Evolutionary conservation across 2,888 invertebrate species (phyloP).

Genomic region (Eudasyphora cyanicolor): DNA sequence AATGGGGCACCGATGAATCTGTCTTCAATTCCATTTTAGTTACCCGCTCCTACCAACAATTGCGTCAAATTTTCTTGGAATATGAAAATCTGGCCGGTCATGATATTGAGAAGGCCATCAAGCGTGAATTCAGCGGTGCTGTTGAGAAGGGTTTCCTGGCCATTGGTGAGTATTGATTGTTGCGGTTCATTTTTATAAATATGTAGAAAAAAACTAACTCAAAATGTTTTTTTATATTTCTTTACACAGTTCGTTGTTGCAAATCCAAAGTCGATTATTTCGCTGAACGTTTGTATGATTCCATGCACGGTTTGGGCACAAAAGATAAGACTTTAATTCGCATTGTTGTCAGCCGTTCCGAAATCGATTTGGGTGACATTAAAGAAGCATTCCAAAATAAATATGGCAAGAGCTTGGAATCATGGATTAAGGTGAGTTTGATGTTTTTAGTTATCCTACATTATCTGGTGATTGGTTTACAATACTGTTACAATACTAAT

Average conservation of each 20-base stretch:
- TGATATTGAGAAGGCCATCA: conserved; percentile 91
- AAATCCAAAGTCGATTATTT: conserved; percentile 95
- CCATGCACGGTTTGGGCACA: conserved; percentile 93
- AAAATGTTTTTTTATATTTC: conserved; percentile 37
- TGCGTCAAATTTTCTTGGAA: conserved; percentile 91
- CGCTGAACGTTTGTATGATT: conserved; percentile 92
- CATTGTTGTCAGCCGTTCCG: conserved; percentile 93
- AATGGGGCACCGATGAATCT: conserved; percentile 95
- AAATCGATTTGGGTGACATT: conserved; percentile 95
- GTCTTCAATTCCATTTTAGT: conserved; percentile 92
- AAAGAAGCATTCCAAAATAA: conserved; percentile 93
- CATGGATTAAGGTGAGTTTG: conserved; percentile 89
- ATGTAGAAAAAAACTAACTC: too few relatives aligned
- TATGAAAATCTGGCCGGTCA: conserved; percentile 91
- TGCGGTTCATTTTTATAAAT: not conserved
- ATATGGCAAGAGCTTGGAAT: conserved; percentile 90
- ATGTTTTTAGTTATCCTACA: not conserved
- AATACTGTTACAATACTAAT: conserved; percentile 3
- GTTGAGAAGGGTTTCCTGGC: conserved; percentile 92
- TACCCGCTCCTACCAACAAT: conserved; percentile 93
- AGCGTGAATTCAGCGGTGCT: conserved; percentile 93
- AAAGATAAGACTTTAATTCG: conserved; percentile 95
- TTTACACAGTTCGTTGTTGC: conserved; percentile 83
- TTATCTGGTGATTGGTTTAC: conserved; percentile 45
- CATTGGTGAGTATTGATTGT: conserved; percentile 85